Conservation (phyloP, 1,140 invertebrate species). For the Pteromalus puparum region DNA sequence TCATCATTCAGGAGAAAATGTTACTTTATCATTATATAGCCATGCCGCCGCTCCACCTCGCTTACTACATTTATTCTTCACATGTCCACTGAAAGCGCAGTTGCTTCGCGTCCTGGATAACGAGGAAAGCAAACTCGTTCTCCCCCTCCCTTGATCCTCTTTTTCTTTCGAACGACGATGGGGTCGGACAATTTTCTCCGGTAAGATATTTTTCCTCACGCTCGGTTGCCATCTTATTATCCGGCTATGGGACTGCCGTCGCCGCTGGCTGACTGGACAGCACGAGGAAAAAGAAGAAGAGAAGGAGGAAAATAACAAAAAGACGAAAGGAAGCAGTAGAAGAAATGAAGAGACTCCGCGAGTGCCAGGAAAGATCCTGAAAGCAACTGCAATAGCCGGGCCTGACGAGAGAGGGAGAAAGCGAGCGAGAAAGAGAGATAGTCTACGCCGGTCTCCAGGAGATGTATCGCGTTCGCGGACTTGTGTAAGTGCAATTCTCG, state of each 20-base stretch:
- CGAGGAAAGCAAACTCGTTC: constrained; percentile 56
- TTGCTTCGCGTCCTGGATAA: constrained; percentile 61
- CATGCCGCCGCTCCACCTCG: neutral
- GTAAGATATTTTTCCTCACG: constrained; percentile 66
- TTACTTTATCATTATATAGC: neutral
- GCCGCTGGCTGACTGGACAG: constrained; percentile 24
- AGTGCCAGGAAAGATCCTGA: neutral
- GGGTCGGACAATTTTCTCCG: constrained; percentile 68
- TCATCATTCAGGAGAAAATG: neutral
- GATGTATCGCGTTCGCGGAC: neutral
- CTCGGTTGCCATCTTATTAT: constrained; percentile 69
- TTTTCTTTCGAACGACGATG: constrained; percentile 54
- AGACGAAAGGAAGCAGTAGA: constrained; percentile 1
- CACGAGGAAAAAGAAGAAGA: constrained; percentile 40
- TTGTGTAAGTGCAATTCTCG: constrained; percentile 10
- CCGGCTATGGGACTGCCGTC: constrained; percentile 49
- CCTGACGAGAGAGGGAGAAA: neutral
- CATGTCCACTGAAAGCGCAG: constrained; percentile 53
- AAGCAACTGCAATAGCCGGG: constrained; percentile 3
- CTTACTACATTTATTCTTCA: constrained; percentile 35
- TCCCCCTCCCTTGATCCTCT: constrained; percentile 16
- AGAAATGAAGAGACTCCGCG: constrained; percentile 1
- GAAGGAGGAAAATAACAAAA: neutral
- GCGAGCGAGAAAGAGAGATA: constrained; percentile 10
- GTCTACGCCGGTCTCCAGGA: neutral